These are phyloP conservation scores for Stomorhina lunata DNA, from an alignment of 2,888 invertebrate genomes.

Conservation along the genomic window DNA sequence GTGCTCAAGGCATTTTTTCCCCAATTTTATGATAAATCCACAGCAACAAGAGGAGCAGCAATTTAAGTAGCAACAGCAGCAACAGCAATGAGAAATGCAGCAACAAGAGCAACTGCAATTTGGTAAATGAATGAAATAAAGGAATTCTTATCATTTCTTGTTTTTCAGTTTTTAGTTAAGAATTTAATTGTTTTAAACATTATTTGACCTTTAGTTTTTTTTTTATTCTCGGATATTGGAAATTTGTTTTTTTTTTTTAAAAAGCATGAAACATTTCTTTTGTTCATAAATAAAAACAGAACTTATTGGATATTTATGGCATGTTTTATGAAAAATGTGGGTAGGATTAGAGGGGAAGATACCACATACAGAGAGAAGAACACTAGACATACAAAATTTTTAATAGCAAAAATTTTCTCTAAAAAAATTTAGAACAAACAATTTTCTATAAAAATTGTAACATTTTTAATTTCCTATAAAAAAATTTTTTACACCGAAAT, in stretches of 20 bases:
- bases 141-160: conserved; percentile 10
- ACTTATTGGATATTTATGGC: conserved; percentile 22
- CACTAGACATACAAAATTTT: neutral
- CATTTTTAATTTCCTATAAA: too few relatives aligned
- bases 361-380: neutral
- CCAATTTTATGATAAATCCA: conserved; percentile 18
- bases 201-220: conserved; percentile 27
- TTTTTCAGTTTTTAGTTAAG: neutral
- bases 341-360: too few relatives aligned
- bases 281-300: neutral
- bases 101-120: conserved; percentile 19
- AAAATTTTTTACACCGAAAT: too few relatives aligned
- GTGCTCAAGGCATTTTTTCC: conserved; percentile 42
- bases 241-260: conserved; percentile 33
- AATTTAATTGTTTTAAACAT: neutral
- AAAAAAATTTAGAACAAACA: too few relatives aligned
- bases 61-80: neutral
- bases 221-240: neutral
- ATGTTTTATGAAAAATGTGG: neutral
- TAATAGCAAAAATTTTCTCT: too few relatives aligned
- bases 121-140: conserved; percentile 1
- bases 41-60: neutral
- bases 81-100: neutral
- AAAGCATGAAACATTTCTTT: conserved; percentile 42
- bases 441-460: too few relatives aligned